Conservation (phyloP, 2,888 invertebrate species). For the Brenthis hecate region DNA sequence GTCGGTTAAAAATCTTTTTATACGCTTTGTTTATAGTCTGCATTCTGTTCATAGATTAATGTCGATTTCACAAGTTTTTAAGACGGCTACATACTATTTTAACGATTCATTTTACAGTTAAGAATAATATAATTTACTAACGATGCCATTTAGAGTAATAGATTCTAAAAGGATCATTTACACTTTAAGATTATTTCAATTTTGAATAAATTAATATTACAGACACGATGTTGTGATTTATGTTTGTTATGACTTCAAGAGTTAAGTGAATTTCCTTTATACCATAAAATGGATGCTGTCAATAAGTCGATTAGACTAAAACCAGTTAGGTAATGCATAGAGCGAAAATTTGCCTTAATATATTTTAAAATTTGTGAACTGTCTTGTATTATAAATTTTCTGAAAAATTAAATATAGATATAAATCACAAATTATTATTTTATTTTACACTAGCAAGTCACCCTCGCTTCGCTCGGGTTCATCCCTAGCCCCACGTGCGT, state of each 20-base stretch:
- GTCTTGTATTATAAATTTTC: background rate
- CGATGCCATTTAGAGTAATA: slow-evolving; percentile 70
- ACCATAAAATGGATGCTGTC: background rate
- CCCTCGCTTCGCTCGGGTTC: too few relatives aligned
- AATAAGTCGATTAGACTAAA: background rate
- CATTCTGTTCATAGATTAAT: too few relatives aligned
- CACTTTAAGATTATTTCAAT: slow-evolving; percentile 12
- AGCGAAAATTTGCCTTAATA: background rate
- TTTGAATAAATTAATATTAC: slow-evolving; percentile 5
- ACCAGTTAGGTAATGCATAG: slow-evolving; percentile 5
- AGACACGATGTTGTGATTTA: slow-evolving; percentile 13
- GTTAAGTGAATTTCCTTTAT: slow-evolving; percentile 10
- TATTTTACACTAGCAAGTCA: too few relatives aligned
- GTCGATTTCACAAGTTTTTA: too few relatives aligned
- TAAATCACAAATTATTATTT: too few relatives aligned
- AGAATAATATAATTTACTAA: slow-evolving; percentile 40
- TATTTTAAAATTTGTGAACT: background rate
- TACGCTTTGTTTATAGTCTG: too few relatives aligned
- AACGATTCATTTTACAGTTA: background rate
- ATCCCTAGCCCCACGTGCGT: too few relatives aligned
- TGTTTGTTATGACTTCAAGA: slow-evolving; percentile 18
- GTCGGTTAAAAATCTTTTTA: too few relatives aligned
- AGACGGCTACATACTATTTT: too few relatives aligned
- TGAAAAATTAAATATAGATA: too few relatives aligned
- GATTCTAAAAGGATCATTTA: slow-evolving; percentile 50